These are phyloP conservation scores for Delia radicum DNA, from an alignment of 1,140 invertebrate genomes.

Conservation along the genomic window DNA sequence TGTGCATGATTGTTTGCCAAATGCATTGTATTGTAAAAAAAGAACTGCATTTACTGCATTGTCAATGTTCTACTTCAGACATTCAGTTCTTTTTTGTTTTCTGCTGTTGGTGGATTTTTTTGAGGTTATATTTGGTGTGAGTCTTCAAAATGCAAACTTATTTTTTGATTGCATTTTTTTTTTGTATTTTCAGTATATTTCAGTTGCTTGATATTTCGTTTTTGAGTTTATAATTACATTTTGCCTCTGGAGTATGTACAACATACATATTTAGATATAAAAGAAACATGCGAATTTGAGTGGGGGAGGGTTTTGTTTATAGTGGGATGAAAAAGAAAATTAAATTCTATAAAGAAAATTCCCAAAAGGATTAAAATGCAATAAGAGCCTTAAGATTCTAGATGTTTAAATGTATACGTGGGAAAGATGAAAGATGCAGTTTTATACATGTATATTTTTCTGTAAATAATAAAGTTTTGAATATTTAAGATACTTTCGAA, in stretches of 20 bases:
- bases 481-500: no score
- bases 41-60: conserved; percentile 17
- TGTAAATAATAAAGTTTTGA: no score
- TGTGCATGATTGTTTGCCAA: background rate
- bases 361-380: background rate
- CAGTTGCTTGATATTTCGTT: background rate
- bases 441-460: no score
- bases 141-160: conserved; percentile 23
- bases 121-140: background rate
- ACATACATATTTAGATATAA: background rate
- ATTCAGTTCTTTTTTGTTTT: background rate
- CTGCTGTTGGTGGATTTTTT: background rate
- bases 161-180: conserved; percentile 14
- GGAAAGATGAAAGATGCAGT: no score
- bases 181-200: no score
- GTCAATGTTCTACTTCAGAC: conserved; percentile 23
- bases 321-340: background rate
- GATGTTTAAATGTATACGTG: background rate
- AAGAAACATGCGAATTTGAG: background rate
- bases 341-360: background rate
- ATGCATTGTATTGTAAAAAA: background rate
- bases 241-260: conserved; percentile 17
- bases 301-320: background rate
- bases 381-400: background rate
- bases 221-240: conserved; percentile 20